Evolutionary conservation across 2,113 vertebrate species (phyloP).

Genomic region (Rissa tridactyla): DNA sequence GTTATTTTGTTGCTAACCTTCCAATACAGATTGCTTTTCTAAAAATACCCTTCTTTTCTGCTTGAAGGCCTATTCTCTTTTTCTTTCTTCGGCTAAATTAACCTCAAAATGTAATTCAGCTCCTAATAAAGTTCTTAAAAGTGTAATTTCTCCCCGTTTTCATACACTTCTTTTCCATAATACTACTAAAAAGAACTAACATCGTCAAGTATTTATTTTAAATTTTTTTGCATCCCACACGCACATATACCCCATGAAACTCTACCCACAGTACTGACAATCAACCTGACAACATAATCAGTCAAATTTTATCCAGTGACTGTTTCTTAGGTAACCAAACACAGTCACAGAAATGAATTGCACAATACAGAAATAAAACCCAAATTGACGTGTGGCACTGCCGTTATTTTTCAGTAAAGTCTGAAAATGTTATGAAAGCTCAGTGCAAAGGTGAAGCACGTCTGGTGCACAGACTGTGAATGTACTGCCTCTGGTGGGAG

Average conservation of each 20-base stretch:
- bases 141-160: background rate
- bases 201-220: constrained; percentile 40
- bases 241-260: background rate
- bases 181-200: background rate
- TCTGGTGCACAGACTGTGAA: background rate
- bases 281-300: constrained; percentile 63
- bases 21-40: background rate
- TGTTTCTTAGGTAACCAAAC: constrained; percentile 56
- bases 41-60: constrained; percentile 9
- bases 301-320: constrained; percentile 11
- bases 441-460: background rate
- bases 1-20: background rate
- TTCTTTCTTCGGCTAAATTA: background rate
- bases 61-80: background rate
- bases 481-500: background rate
- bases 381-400: background rate
- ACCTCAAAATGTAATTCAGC: background rate
- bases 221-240: background rate
- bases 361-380: background rate
- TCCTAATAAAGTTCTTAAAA: background rate
- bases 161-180: background rate
- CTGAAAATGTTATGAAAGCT: background rate
- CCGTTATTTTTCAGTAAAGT: background rate
- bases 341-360: background rate
- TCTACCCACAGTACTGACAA: constrained; percentile 52